A percentile compares a stretch with the other conserved stretches of the same genome.
phyloP scores from a whole-genome alignment of 2,113 vertebrate species.

The Embiotoca jacksoni region DNA sequence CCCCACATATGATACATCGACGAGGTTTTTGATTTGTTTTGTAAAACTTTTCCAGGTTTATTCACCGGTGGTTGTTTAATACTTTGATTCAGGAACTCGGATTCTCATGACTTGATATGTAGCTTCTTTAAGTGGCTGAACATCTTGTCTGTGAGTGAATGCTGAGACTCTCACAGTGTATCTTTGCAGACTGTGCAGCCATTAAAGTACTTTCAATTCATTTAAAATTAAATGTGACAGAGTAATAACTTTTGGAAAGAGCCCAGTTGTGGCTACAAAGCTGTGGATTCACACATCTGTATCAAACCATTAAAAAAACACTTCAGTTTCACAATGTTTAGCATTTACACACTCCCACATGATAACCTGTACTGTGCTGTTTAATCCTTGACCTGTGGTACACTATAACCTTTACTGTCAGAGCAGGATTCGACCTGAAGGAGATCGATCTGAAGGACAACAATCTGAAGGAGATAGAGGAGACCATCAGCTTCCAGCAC shows the following conservation, averaged over 20 bases:
- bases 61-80: neutral
- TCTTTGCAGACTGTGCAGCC: slow-evolving; percentile 1
- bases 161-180: slow-evolving; percentile 15
- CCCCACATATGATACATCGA: no score
- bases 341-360: neutral
- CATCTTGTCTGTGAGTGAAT: neutral
- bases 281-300: slow-evolving; percentile 15
- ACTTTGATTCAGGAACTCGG: slow-evolving; percentile 2
- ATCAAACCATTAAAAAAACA: slow-evolving; percentile 1
- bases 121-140: slow-evolving; percentile 8
- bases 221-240: slow-evolving; percentile 36
- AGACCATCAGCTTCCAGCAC: no score
- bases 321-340: neutral
- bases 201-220: slow-evolving; percentile 13
- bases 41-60: slow-evolving; percentile 1
- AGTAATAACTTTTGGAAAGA: slow-evolving; percentile 19
- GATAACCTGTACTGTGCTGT: neutral
- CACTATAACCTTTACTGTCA: slow-evolving; percentile 1
- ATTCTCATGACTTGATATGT: neutral
- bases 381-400: neutral
- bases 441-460: no score
- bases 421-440: neutral
- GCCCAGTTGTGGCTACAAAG: slow-evolving; percentile 21
- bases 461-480: no score
- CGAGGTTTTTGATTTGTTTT: neutral